Evolutionary conservation across 2,797 vertebrate species (phyloP).

Genomic region (Glossophaga mutica): DNA sequence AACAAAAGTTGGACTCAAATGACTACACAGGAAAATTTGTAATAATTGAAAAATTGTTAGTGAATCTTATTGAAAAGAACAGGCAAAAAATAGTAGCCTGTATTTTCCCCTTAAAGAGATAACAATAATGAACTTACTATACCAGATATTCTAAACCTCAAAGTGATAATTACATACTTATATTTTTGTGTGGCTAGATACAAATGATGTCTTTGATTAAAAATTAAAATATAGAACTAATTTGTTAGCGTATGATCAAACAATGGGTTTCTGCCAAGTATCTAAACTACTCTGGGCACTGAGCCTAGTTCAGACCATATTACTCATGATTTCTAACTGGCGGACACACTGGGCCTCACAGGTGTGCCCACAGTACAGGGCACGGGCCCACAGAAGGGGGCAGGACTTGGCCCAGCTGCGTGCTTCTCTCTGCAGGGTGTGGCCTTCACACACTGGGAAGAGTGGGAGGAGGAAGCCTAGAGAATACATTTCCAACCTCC

Average conservation of each 20-base stretch:
- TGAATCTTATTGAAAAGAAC: not conserved
- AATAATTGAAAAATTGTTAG: not conserved
- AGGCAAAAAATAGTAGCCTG: not conserved
- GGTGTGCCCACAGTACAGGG: not conserved
- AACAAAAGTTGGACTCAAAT: not conserved
- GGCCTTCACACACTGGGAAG: not conserved
- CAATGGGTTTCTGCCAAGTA: conserved; percentile 3
- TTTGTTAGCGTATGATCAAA: conserved; percentile 16
- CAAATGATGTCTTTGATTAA: conserved; percentile 19
- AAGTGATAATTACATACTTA: conserved; percentile 19
- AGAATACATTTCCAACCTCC: not conserved
- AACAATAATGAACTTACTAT: not conserved
- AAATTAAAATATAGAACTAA: conserved; percentile 32
- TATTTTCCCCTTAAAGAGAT: not conserved
- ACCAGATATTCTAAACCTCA: not conserved
- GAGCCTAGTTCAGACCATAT: not conserved
- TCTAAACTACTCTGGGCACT: conserved; percentile 6
- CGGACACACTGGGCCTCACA: not conserved
- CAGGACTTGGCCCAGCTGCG: rapidly evolving
- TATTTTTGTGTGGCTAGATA: not conserved
- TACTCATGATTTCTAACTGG: not conserved
- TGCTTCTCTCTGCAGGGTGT: not conserved
- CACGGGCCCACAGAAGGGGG: not conserved
- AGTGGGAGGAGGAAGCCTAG: not conserved
- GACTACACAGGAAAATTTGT: not conserved